Conservation (phyloP, 2,888 invertebrate species). For the Luperina nickerlii region DNA sequence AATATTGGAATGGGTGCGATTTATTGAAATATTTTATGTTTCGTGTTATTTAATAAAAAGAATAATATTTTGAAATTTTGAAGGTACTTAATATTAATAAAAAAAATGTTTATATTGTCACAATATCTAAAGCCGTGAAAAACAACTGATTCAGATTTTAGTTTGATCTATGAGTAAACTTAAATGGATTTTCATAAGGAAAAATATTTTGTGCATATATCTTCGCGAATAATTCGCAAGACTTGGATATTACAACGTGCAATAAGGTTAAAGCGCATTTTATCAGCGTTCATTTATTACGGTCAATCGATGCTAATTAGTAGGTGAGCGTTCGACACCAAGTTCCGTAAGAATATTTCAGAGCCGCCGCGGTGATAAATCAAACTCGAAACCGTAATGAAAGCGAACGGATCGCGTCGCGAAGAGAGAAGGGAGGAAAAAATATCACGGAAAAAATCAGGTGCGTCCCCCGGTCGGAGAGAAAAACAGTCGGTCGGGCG, state of each 20-base stretch:
- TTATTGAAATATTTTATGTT: slow-evolving; percentile 9
- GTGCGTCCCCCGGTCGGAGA: slow-evolving; percentile 90
- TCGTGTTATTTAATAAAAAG: not conserved
- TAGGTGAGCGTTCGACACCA: slow-evolving; percentile 88
- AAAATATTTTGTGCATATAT: not conserved
- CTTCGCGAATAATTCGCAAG: not conserved
- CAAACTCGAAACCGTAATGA: slow-evolving; percentile 91
- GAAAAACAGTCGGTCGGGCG: slow-evolving; percentile 87
- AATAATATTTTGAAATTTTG: not conserved
- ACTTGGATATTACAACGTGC: not conserved
- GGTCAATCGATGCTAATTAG: slow-evolving; percentile 88
- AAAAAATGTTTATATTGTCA: slow-evolving; percentile 7
- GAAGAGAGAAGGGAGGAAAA: slow-evolving; percentile 90
- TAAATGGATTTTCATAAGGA: accelerated
- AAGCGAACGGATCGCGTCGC: slow-evolving; percentile 91
- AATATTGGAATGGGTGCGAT: slow-evolving; percentile 40
- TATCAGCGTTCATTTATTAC: slow-evolving; percentile 63
- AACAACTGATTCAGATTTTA: not conserved
- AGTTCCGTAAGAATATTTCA: slow-evolving; percentile 89
- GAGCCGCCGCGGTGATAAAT: slow-evolving; percentile 89
- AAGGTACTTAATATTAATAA: not conserved
- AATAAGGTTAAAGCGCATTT: slow-evolving; percentile 39
- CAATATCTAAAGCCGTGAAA: not conserved
- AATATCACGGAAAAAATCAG: slow-evolving; percentile 91
- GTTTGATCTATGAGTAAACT: not conserved